Conservation (phyloP, 2,888 invertebrate genomes). For the Drosophila acutilabella region DNA sequence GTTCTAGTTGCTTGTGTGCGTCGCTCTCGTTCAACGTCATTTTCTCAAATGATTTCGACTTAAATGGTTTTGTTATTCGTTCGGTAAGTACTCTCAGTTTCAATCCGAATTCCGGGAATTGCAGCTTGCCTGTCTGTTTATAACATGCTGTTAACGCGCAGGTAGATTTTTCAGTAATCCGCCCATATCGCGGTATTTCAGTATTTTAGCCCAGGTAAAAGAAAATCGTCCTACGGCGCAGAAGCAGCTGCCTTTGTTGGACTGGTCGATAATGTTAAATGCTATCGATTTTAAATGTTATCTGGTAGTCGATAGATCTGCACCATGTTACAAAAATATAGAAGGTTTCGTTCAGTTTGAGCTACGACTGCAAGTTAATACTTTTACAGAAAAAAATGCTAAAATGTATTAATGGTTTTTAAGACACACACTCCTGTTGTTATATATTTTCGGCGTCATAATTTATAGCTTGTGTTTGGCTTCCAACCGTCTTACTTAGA, state of each 20-base stretch:
- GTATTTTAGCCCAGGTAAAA: constrained; percentile 11
- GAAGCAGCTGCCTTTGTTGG: constrained; percentile 54
- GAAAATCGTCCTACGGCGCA: constrained; percentile 42
- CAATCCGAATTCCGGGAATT: constrained; percentile 41
- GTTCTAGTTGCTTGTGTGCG: constrained; percentile 93
- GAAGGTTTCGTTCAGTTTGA: too few relatives aligned
- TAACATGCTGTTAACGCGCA: constrained; percentile 31
- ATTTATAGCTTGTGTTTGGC: background rate
- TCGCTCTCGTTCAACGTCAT: constrained; percentile 86
- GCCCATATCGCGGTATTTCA: constrained; percentile 8
- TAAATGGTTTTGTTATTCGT: constrained; percentile 7
- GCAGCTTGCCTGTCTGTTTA: constrained; percentile 9
- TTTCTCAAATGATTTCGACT: constrained; percentile 35
- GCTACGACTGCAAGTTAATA: too few relatives aligned
- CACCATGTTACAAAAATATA: background rate
- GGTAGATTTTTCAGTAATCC: constrained; percentile 32
- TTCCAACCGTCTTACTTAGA: background rate
- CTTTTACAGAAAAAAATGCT: too few relatives aligned
- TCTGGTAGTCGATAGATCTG: constrained; percentile 39
- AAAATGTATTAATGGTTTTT: too few relatives aligned
- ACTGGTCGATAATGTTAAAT: constrained; percentile 28
- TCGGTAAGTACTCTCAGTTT: background rate
- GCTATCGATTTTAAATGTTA: constrained; percentile 46
- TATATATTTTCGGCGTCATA: background rate
- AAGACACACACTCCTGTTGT: too few relatives aligned